Percentiles rank a stretch among this genome's conserved stretches.
Evolutionary conservation across 2,113 vertebrate species (phyloP).

Genomic region (Fukomys damarensis): DNA sequence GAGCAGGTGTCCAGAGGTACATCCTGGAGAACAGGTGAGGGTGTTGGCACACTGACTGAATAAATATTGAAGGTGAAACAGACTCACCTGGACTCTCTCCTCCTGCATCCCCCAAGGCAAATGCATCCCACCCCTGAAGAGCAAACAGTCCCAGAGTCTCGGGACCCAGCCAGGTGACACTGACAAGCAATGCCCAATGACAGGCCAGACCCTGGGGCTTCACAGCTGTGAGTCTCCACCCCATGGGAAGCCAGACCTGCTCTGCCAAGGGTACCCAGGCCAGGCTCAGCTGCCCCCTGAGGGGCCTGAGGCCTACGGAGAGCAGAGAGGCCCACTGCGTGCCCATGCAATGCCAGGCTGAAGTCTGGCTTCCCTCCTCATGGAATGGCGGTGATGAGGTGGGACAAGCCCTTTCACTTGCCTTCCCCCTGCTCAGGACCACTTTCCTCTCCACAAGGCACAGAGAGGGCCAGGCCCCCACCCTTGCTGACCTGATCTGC

Average conservation of each 20-base stretch:
- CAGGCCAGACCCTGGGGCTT: background rate
- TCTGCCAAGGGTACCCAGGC: rapidly evolving
- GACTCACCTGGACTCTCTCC: background rate
- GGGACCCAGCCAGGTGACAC: background rate
- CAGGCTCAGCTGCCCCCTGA: background rate
- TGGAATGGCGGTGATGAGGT: too few species aligned
- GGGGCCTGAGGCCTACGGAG: background rate
- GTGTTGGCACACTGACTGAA: background rate
- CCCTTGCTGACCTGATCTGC: background rate
- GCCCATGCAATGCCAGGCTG: rapidly evolving
- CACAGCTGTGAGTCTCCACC: background rate
- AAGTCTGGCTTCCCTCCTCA: background rate
- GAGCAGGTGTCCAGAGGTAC: rapidly evolving
- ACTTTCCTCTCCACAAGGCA: too few species aligned
- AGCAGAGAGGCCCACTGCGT: background rate
- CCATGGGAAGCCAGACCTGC: background rate
- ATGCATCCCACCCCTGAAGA: background rate
- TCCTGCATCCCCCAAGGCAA: background rate
- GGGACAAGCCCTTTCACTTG: background rate
- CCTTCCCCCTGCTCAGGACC: background rate
- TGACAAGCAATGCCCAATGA: background rate
- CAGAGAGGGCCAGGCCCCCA: background rate
- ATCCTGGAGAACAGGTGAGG: rapidly evolving
- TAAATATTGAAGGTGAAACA: background rate
- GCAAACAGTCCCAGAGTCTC: background rate